phyloP scores from a whole-genome alignment of 92 coral and sea anemone genomes.

The Bergia puertoricense region DNA sequence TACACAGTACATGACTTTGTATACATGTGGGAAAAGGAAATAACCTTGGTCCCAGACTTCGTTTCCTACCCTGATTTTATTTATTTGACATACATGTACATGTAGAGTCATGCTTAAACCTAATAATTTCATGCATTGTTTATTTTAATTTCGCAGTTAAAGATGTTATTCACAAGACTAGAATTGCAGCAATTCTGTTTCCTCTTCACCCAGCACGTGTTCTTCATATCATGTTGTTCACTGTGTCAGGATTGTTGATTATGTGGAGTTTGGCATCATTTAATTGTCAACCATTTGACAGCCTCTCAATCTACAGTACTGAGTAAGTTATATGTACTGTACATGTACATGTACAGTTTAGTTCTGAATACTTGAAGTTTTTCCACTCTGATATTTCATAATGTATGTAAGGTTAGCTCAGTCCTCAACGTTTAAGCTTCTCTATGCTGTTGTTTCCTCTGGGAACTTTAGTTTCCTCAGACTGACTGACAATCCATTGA shows the following conservation, averaged over 20 bases:
- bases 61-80: too few species aligned
- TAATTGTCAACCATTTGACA: slow-evolving; percentile 34
- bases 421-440: too few species aligned
- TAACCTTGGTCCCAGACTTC: too few species aligned
- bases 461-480: too few species aligned
- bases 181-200: slow-evolving; percentile 66
- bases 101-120: too few species aligned
- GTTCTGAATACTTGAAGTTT: not conserved
- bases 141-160: slow-evolving; percentile 47
- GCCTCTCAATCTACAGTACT: slow-evolving; percentile 53
- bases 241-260: slow-evolving; percentile 58
- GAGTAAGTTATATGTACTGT: slow-evolving; percentile 53
- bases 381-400: not conserved
- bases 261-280: slow-evolving; percentile 61
- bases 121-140: not conserved
- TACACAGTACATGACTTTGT: too few species aligned
- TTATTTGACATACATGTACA: too few species aligned
- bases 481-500: too few species aligned
- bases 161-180: slow-evolving; percentile 66
- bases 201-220: slow-evolving; percentile 78
- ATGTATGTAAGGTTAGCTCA: too few species aligned
- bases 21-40: too few species aligned
- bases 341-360: not conserved
- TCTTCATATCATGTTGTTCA: slow-evolving; percentile 59
- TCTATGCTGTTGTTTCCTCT: too few species aligned